Percentiles rank a stretch among this genome's conserved stretches.
phyloP scores from a whole-genome alignment of 2,113 vertebrate species.

The Glaucomys volans region DNA sequence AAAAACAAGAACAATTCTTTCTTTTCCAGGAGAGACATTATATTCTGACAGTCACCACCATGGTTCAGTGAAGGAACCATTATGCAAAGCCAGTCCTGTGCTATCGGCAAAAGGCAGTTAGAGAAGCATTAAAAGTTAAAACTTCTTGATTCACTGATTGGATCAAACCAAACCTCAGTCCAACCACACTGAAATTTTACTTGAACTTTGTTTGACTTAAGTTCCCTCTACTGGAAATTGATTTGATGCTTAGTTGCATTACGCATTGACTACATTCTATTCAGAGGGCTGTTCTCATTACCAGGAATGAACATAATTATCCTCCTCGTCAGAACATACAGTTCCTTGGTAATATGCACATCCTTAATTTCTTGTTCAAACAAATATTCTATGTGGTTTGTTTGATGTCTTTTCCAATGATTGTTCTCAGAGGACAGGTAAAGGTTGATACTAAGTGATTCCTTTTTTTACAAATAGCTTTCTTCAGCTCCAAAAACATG shows the following conservation, averaged over 20 bases:
- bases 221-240: neutral
- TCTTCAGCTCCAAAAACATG: neutral
- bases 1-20: neutral
- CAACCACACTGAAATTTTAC: neutral
- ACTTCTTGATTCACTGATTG: neutral
- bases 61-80: neutral
- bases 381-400: constrained; percentile 54
- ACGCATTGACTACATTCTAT: neutral
- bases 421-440: constrained; percentile 55
- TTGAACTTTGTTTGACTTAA: neutral
- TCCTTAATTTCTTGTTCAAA: constrained; percentile 67
- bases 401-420: constrained; percentile 66
- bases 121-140: neutral
- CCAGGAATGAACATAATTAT: constrained; percentile 39
- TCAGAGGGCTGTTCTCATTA: constrained; percentile 23
- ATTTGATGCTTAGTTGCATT: neutral
- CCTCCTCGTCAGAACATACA: constrained; percentile 7
- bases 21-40: neutral
- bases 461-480: constrained; percentile 3
- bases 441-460: constrained; percentile 24
- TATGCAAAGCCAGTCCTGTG: neutral
- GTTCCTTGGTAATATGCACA: constrained; percentile 48
- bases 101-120: neutral
- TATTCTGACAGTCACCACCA: neutral
- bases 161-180: neutral